A percentile compares a stretch with the other conserved stretches of the same genome.
These are phyloP conservation scores for Pyrgus malvae DNA, from an alignment of 2,888 invertebrate genomes.

Conservation along the genomic window DNA sequence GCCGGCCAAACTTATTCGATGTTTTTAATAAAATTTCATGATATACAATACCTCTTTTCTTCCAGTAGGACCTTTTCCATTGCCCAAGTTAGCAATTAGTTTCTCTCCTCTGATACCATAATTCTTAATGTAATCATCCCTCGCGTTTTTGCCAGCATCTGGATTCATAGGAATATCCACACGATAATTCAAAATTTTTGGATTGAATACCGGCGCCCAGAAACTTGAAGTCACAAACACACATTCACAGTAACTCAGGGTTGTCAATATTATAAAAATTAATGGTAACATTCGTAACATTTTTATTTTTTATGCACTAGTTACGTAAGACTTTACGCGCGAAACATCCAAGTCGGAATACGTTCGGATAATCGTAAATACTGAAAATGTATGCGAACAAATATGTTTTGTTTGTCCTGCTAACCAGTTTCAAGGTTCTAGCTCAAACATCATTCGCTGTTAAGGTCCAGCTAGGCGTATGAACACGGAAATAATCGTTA, in stretches of 20 bases:
- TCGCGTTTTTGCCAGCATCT: conserved; percentile 44
- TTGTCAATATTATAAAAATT: conserved; percentile 38
- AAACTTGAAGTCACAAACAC: conserved; percentile 61
- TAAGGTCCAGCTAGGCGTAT: conserved; percentile 26
- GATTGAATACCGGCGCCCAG: conserved; percentile 66
- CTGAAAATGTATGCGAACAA: conserved; percentile 31
- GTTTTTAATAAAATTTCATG: no score
- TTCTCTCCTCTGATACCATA: conserved; percentile 59
- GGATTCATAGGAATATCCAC: conserved; percentile 59
- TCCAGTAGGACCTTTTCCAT: conserved; percentile 46
- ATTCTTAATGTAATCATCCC: conserved; percentile 45
- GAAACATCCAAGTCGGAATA: conserved; percentile 38
- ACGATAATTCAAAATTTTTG: conserved; percentile 57
- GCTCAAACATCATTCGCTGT: conserved; percentile 30
- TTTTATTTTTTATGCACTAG: conserved; percentile 14
- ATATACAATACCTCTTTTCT: conserved; percentile 1
- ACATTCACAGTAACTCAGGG: conserved; percentile 40
- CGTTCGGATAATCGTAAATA: conserved; percentile 33
- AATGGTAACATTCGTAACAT: conserved; percentile 39
- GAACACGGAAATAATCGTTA: conserved; percentile 3
- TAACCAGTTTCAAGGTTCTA: conserved; percentile 44
- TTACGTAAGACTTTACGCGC: conserved; percentile 26
- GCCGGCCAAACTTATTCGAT: no score
- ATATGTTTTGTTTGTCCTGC: conserved; percentile 43
- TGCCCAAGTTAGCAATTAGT: conserved; percentile 61